These are phyloP conservation scores for Drosophila orena DNA, from an alignment of 1,140 invertebrate species.

Conservation along the genomic window DNA sequence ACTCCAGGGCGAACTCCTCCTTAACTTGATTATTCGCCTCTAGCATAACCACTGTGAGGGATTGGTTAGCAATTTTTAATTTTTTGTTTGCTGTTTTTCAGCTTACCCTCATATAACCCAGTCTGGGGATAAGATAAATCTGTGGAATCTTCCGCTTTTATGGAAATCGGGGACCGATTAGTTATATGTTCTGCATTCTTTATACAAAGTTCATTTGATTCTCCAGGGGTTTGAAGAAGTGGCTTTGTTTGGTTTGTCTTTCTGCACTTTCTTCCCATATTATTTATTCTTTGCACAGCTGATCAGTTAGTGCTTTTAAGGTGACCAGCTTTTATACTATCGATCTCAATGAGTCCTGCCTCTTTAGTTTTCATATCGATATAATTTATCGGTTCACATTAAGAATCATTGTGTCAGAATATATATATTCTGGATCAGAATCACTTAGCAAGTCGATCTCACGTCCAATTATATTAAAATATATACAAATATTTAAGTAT, in stretches of 20 bases:
- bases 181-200: too few relatives aligned
- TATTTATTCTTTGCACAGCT: not conserved
- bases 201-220: not conserved
- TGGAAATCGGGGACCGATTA: too few relatives aligned
- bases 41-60: not conserved
- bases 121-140: not conserved
- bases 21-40: not conserved
- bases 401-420: too few relatives aligned
- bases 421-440: too few relatives aligned
- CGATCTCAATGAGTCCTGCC: too few relatives aligned
- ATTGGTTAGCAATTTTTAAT: not conserved
- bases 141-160: not conserved
- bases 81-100: not conserved
- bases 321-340: not conserved
- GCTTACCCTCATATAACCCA: constrained; percentile 1
- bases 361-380: too few relatives aligned
- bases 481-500: too few relatives aligned
- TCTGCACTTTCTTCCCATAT: not conserved
- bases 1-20: not conserved
- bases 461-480: too few relatives aligned
- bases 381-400: too few relatives aligned
- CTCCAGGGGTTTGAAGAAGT: not conserved
- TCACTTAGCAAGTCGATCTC: too few relatives aligned
- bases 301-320: not conserved
- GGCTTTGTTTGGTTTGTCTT: not conserved